phyloP scores from a whole-genome alignment of 2,797 vertebrate genomes.

The Thunnus albacares region DNA sequence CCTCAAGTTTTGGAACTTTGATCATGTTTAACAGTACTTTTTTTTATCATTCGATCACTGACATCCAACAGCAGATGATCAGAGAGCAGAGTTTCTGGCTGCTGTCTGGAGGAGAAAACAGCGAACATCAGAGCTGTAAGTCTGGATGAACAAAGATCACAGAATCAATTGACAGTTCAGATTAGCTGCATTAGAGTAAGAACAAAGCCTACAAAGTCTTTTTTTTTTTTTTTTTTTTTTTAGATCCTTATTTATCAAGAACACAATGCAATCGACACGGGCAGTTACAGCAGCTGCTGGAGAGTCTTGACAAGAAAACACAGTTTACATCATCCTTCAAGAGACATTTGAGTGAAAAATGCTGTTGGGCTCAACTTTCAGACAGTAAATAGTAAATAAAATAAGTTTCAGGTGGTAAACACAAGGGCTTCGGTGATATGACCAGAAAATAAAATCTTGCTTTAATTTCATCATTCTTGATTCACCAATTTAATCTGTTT shows the following conservation, averaged over 20 bases:
- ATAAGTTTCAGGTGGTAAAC: too few species aligned
- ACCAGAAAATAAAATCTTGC: too few species aligned
- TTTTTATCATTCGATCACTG: neutral
- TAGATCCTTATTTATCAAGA: slow-evolving; percentile 3
- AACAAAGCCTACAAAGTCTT: slow-evolving; percentile 31
- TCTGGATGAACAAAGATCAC: slow-evolving; percentile 42
- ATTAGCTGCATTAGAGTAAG: slow-evolving; percentile 41
- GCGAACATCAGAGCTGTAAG: slow-evolving; percentile 47
- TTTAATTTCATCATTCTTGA: too few species aligned
- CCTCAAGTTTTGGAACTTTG: too few species aligned
- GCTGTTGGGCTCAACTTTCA: neutral
- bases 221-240: neutral
- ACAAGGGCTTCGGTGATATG: too few species aligned
- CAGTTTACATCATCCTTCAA: neutral
- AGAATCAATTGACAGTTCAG: slow-evolving; percentile 31
- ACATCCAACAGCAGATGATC: slow-evolving; percentile 40
- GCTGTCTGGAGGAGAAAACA: slow-evolving; percentile 15
- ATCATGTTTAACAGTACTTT: too few species aligned
- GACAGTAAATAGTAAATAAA: neutral
- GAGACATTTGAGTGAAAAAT: too few species aligned
- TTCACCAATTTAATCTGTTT: too few species aligned
- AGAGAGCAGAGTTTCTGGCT: slow-evolving; percentile 30
- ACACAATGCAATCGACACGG: slow-evolving; percentile 1
- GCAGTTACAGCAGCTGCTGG: slow-evolving; percentile 5
- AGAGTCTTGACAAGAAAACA: neutral